Percentiles rank a stretch among this genome's conserved stretches.
These are phyloP conservation scores for Diplodus sargus DNA, from an alignment of 2,797 vertebrate species.

Conservation along the genomic window DNA sequence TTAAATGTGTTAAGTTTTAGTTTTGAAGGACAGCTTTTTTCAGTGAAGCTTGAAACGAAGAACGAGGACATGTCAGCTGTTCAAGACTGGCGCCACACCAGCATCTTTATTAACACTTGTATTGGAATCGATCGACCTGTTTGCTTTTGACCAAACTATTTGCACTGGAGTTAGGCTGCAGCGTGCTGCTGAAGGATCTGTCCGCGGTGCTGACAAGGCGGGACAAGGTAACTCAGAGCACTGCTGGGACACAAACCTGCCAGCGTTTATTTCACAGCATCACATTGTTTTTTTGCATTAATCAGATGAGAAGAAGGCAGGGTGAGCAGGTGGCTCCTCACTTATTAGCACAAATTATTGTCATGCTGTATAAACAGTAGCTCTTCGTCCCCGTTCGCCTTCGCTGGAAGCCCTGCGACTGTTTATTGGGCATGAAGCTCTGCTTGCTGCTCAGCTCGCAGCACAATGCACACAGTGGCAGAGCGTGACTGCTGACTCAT, in stretches of 20 bases:
- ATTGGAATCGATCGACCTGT: too few relatives aligned
- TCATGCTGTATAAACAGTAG: background rate
- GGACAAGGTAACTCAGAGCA: too few relatives aligned
- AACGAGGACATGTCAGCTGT: too few relatives aligned
- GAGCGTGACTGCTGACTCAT: conserved; percentile 41
- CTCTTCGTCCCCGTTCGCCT: background rate
- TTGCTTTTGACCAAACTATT: too few relatives aligned
- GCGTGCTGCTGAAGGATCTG: too few relatives aligned
- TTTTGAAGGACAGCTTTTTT: background rate
- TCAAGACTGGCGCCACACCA: background rate
- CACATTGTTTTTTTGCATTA: background rate
- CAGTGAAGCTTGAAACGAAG: too few relatives aligned
- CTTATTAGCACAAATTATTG: conserved; percentile 9
- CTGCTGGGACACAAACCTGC: background rate
- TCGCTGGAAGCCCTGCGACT: background rate
- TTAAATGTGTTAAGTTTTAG: too few relatives aligned
- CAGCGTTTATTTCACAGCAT: background rate
- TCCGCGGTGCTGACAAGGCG: too few relatives aligned
- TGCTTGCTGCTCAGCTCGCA: background rate
- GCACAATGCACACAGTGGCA: conserved; percentile 1
- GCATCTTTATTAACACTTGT: background rate
- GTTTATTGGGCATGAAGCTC: background rate
- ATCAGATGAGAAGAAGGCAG: background rate
- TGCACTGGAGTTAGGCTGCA: too few relatives aligned
- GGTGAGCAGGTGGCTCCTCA: background rate